Evolutionary conservation across 2,797 vertebrate genomes (phyloP).

Genomic region (Sebastolobus alascanus): DNA sequence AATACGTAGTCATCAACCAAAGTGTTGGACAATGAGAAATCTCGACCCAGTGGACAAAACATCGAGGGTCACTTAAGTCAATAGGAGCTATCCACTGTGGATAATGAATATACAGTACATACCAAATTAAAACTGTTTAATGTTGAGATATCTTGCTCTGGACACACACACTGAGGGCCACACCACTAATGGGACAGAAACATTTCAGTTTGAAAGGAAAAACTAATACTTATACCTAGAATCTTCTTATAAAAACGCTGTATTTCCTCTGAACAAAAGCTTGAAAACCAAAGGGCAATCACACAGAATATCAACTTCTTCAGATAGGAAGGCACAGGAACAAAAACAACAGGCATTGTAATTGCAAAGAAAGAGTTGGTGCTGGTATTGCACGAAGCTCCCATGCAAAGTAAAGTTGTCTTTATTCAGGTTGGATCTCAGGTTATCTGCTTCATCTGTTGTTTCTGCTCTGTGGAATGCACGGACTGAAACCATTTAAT

Average conservation of each 20-base stretch:
- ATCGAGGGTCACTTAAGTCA: background rate
- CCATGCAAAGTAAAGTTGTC: slow-evolving; percentile 66
- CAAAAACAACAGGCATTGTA: slow-evolving; percentile 22
- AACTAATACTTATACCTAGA: background rate
- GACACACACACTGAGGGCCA: background rate
- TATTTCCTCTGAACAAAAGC: background rate
- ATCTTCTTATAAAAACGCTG: background rate
- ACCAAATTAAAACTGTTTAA: background rate
- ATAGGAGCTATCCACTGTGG: background rate
- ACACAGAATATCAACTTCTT: slow-evolving; percentile 3
- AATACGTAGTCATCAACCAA: background rate
- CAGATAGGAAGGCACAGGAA: slow-evolving; percentile 16
- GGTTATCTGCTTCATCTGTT: slow-evolving; percentile 75
- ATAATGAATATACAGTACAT: background rate
- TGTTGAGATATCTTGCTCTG: background rate
- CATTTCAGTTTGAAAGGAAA: background rate
- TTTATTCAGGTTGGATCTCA: slow-evolving; percentile 74
- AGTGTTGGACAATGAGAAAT: background rate
- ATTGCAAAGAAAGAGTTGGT: background rate
- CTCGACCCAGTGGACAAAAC: background rate
- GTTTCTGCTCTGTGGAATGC: slow-evolving; percentile 70
- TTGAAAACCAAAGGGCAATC: background rate
- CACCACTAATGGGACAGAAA: background rate
- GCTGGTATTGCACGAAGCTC: slow-evolving; percentile 38
- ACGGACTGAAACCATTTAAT: slow-evolving; percentile 61